These are phyloP conservation scores for Crypturellus tataupa DNA, from an alignment of 2,797 vertebrate species.

Conservation along the genomic window DNA sequence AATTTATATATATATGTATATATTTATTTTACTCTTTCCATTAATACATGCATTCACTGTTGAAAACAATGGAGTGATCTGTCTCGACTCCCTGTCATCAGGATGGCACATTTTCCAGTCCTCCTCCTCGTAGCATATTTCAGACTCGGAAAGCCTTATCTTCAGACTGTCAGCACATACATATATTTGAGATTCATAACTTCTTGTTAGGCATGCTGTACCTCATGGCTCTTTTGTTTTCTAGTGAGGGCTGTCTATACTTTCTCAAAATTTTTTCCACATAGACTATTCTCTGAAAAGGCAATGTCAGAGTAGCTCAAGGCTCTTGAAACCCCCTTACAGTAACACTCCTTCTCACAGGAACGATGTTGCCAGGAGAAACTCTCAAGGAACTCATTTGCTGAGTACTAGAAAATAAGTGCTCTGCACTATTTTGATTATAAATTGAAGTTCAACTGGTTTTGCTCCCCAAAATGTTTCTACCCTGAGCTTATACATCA, in stretches of 20 bases:
- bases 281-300: background rate
- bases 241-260: background rate
- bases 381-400: background rate
- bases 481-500: background rate
- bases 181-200: background rate
- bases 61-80: background rate
- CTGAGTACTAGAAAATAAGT: background rate
- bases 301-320: background rate
- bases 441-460: background rate
- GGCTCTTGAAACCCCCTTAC: background rate
- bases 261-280: background rate
- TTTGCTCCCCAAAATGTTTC: accelerated
- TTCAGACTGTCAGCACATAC: background rate
- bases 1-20: background rate
- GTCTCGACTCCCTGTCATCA: background rate
- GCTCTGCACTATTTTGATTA: background rate
- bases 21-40: background rate
- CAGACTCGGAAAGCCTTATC: background rate
- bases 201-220: background rate
- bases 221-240: background rate
- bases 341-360: background rate
- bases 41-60: background rate
- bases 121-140: background rate
- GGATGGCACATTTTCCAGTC: background rate
- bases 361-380: too few species aligned